phyloP scores from a whole-genome alignment of 1,140 invertebrate genomes.

The Drosophila sp. region DNA sequence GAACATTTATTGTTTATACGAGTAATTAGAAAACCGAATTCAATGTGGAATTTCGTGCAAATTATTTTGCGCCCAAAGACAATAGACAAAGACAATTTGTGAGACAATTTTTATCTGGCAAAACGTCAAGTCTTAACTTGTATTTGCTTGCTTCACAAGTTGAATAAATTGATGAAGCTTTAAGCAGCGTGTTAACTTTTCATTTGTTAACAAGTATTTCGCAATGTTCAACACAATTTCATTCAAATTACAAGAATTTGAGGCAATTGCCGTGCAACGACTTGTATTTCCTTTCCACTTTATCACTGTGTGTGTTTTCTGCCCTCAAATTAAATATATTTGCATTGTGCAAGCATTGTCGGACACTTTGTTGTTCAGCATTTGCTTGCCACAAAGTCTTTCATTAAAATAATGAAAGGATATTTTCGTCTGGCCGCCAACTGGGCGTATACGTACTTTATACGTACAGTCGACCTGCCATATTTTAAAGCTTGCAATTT shows the following conservation, averaged over 20 bases:
- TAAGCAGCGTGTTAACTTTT: neutral
- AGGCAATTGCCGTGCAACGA: constrained; percentile 22
- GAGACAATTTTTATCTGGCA: no score
- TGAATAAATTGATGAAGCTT: neutral
- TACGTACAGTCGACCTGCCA: neutral
- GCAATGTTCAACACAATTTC: constrained; percentile 1
- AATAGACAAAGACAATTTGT: no score
- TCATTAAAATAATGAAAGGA: constrained; percentile 77
- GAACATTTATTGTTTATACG: no score
- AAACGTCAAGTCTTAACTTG: neutral
- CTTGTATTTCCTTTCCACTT: constrained; percentile 1
- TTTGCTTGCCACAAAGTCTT: constrained; percentile 50
- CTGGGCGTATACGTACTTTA: constrained; percentile 27
- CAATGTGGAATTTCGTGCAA: no score
- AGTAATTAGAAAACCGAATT: no score
- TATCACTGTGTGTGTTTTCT: neutral
- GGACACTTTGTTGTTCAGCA: constrained; percentile 19
- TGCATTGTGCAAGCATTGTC: constrained; percentile 18
- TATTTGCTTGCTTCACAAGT: neutral
- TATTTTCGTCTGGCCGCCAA: constrained; percentile 34
- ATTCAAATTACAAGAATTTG: constrained; percentile 22
- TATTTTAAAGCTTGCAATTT: constrained; percentile 23
- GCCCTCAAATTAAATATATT: constrained; percentile 64
- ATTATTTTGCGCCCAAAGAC: no score
- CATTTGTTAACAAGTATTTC: neutral